Evolutionary conservation across 1,140 invertebrate genomes (phyloP), one percentile per base, ranked within the genome.

Genomic region (Aphelenchoides besseyi): DNA sequence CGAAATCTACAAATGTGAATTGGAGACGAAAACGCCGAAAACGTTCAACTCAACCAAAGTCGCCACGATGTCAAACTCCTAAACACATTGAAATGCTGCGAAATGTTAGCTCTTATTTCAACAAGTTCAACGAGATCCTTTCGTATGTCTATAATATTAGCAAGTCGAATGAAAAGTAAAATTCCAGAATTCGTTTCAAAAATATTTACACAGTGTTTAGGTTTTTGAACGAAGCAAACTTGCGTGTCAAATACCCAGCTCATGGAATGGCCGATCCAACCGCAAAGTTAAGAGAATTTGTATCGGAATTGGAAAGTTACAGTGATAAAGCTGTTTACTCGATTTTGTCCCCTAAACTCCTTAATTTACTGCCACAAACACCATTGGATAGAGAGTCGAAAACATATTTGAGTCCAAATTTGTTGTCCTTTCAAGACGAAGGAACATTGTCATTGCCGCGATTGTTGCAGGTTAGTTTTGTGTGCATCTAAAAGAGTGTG

Each of bases 331-430:
- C 32, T n/a, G 63, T 66, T 53, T 16, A 33, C 16, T 66, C 63
- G 16, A 26, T 66, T 53, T 30, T 66, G 12, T 66, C 63, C 28
- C 63, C 63, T 18, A 16, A 35, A 1, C 32, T 66, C 12, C 30
- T 66, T 12, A 66, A 66, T 30, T 29, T 66, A 16, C 63, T 66
- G 1, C 63, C 63, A 66, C 32, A 66, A 66, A 28, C n/a, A 3
- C 63, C 63, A 2, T 29, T 66, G 32, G 63, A 66, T 66, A 26
- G 28, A 18, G 63, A 66, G 2, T 66, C 63, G 16, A 37, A 66
- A 32, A 16, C 12, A 16, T 37, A 18, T 12, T 33, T 66, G 32
- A 33, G 28, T n/a, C 63, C 63, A 53, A 66, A 66, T 32, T 33
- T 66, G 63, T 3, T 66, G 36, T 18, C 16, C 36, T 66, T 66